Conservation (phyloP, 2,888 invertebrate species). For the Aphodius granarius region DNA sequence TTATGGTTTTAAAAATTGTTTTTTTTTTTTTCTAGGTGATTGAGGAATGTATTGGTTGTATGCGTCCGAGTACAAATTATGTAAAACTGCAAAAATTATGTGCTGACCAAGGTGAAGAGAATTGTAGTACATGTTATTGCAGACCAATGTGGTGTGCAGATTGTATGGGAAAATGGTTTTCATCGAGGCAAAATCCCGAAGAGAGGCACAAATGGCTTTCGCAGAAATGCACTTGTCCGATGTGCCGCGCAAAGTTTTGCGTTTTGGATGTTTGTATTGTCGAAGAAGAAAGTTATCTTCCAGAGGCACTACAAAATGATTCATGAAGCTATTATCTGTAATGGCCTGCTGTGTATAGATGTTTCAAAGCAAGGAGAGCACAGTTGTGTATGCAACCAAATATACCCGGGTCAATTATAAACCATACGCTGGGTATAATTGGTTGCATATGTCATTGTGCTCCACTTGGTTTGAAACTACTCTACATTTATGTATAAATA, state of each 20-base stretch:
- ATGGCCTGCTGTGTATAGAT: neutral
- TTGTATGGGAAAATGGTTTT: slow-evolving; percentile 88
- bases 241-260: slow-evolving; percentile 84
- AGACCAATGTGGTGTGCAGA: slow-evolving; percentile 89
- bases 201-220: slow-evolving; percentile 76
- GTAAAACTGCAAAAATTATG: slow-evolving; percentile 79
- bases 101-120: slow-evolving; percentile 44
- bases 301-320: neutral
- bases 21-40: slow-evolving; percentile 59
- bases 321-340: neutral
- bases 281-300: slow-evolving; percentile 9
- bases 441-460: no score
- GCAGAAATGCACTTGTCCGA: slow-evolving; percentile 84
- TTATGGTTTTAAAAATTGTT: neutral
- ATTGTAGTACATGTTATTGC: slow-evolving; percentile 67
- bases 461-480: no score
- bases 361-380: no score
- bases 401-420: no score
- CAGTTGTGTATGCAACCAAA: no score
- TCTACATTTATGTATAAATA: no score
- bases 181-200: slow-evolving; percentile 73
- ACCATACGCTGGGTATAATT: no score
- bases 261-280: slow-evolving; percentile 74
- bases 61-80: slow-evolving; percentile 71
- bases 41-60: slow-evolving; percentile 88